Conservation (phyloP, 2,797 vertebrate genomes). For the Sparidentex hasta region DNA sequence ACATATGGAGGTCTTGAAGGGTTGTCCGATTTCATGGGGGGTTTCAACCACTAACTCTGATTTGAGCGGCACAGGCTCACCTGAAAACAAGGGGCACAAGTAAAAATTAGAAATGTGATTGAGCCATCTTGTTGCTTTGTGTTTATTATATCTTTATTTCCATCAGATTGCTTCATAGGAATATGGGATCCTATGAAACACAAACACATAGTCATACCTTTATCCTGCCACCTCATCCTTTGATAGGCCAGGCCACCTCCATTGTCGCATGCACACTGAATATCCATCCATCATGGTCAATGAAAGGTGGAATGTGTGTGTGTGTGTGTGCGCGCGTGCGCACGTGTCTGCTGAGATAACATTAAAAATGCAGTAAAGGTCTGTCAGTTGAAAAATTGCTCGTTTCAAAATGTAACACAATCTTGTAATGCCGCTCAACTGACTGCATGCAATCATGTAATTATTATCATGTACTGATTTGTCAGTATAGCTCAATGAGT, state of each 20-base stretch:
- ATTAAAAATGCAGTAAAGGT: conserved; percentile 65
- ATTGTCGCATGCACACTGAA: conserved; percentile 34
- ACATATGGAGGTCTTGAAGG: no score
- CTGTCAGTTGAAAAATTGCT: conserved; percentile 69
- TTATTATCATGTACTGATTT: conserved; percentile 65
- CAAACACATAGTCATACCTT: background rate
- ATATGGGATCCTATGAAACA: background rate
- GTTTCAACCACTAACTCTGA: no score
- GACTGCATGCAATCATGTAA: conserved; percentile 57
- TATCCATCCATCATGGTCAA: conserved; percentile 60
- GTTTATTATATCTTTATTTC: background rate
- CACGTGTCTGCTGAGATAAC: conserved; percentile 43
- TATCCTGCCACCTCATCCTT: background rate
- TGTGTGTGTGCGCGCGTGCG: background rate
- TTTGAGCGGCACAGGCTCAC: no score
- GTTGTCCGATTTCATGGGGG: no score
- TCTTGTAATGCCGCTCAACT: conserved; percentile 53
- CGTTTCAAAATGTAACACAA: conserved; percentile 60
- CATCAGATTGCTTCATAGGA: background rate
- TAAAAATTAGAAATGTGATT: no score
- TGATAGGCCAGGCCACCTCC: background rate
- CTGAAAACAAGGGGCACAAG: no score
- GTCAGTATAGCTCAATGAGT: conserved; percentile 50
- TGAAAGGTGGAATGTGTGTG: conserved; percentile 41
- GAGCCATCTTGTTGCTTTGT: background rate